Percentiles rank a stretch among this genome's conserved stretches.
Evolutionary conservation across 2,113 vertebrate species (phyloP).

Genomic region (Forbesichthys agassizii): DNA sequence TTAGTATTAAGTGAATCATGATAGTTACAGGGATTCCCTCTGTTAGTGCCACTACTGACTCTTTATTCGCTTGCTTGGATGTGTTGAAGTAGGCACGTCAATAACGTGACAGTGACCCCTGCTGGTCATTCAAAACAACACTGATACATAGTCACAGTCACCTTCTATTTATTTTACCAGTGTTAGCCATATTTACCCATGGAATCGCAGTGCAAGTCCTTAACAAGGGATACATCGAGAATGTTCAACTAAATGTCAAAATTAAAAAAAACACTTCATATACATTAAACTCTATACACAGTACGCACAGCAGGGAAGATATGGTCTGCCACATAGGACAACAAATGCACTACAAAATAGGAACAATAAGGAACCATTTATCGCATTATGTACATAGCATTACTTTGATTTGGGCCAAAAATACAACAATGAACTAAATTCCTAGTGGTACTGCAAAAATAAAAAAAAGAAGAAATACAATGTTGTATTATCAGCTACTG

Average conservation of each 20-base stretch:
- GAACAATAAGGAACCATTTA: not conserved
- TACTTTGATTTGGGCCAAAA: not conserved
- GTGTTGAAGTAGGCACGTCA: not conserved
- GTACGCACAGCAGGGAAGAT: not conserved
- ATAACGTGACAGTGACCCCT: constrained; percentile 35
- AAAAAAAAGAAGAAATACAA: not conserved
- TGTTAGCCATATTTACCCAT: not conserved
- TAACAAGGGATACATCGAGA: not conserved
- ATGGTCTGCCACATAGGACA: not conserved
- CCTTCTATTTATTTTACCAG: not conserved
- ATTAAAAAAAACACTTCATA: not conserved
- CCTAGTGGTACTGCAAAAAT: not conserved
- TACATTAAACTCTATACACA: not conserved
- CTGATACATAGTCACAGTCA: not conserved
- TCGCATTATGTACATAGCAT: not conserved
- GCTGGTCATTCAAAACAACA: constrained; percentile 21
- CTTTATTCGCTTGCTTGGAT: not conserved
- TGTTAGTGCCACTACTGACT: not conserved
- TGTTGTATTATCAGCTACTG: not conserved
- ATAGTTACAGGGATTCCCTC: not conserved
- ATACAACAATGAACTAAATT: not conserved
- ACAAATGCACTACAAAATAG: not conserved
- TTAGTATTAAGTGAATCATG: not conserved
- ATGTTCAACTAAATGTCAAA: not conserved
- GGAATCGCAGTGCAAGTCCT: constrained; percentile 6